Conservation (phyloP, 2,113 vertebrate genomes). For the Brachionichthys hirsutus region DNA sequence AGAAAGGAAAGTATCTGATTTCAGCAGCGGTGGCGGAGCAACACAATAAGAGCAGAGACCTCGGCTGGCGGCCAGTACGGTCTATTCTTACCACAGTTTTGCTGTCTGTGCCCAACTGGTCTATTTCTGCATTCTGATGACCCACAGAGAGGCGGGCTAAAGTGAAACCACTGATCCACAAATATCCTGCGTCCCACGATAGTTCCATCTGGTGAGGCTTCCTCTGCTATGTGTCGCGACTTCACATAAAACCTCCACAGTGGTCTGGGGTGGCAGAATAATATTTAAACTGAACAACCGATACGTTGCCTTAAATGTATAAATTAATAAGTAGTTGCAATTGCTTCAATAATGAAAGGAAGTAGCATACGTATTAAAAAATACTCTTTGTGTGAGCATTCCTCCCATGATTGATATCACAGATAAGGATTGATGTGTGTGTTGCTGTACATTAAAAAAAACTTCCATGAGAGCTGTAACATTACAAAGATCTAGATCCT, state of each 20-base stretch:
- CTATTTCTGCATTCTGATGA: conserved; percentile 54
- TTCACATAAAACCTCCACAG: conserved; percentile 18
- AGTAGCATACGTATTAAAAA: no score
- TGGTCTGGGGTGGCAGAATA: no score
- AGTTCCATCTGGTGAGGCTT: conserved; percentile 46
- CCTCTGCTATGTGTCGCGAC: no score
- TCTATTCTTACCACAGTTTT: conserved; percentile 51
- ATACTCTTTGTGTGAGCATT: no score
- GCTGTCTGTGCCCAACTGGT: conserved; percentile 56
- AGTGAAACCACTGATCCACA: conserved; percentile 13
- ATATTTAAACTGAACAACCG: neutral
- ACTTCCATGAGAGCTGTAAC: no score
- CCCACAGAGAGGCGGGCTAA: conserved; percentile 7
- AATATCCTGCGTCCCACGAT: neutral
- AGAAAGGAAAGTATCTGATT: conserved; percentile 1
- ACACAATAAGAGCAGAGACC: conserved; percentile 19
- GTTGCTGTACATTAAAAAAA: no score
- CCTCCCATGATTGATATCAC: no score
- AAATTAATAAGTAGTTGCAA: no score
- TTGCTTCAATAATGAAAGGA: no score
- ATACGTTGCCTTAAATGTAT: no score
- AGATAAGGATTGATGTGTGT: no score
- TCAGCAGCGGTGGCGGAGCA: conserved; percentile 25
- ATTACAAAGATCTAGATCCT: no score
- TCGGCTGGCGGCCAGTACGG: conserved; percentile 20